These are phyloP conservation scores for Pteria penguin DNA, from an alignment of 2,888 invertebrate genomes.

Conservation along the genomic window DNA sequence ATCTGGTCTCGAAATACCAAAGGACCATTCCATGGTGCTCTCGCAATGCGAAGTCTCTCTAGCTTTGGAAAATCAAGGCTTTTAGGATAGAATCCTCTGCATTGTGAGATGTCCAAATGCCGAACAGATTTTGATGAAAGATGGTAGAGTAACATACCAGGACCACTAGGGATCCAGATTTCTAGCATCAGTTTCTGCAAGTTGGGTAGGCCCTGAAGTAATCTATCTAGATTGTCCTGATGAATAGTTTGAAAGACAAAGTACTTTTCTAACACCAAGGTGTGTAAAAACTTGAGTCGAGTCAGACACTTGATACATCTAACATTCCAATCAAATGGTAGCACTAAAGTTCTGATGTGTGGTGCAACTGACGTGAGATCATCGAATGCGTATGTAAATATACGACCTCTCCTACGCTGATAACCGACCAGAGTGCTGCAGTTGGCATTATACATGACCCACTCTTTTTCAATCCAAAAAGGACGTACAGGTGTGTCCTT, in stretches of 20 bases:
- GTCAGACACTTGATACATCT: constrained; percentile 69
- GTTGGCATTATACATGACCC: constrained; percentile 50
- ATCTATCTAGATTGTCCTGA: constrained; percentile 66
- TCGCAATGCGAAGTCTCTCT: constrained; percentile 69
- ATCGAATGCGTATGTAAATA: constrained; percentile 75
- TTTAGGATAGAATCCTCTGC: constrained; percentile 75
- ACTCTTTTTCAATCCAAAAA: constrained; percentile 64
- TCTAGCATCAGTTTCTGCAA: constrained; percentile 73
- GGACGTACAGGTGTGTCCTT: constrained; percentile 76
- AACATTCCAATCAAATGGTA: constrained; percentile 79
- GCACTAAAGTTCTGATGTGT: constrained; percentile 69
- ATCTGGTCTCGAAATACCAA: constrained; percentile 64
- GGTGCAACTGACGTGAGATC: constrained; percentile 70
- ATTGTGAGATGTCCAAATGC: constrained; percentile 77
- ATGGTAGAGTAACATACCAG: constrained; percentile 68
- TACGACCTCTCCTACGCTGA: constrained; percentile 71
- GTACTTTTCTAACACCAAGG: constrained; percentile 75
- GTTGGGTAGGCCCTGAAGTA: constrained; percentile 62
- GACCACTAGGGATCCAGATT: constrained; percentile 77
- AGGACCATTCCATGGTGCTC: constrained; percentile 75
- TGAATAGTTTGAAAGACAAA: constrained; percentile 72
- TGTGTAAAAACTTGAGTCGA: constrained; percentile 67
- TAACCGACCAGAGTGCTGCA: constrained; percentile 71
- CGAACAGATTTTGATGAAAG: constrained; percentile 69
- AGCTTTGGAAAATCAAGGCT: constrained; percentile 69